Conservation (phyloP, 2,797 vertebrate species). For the Catamblyrhynchus diadema region DNA sequence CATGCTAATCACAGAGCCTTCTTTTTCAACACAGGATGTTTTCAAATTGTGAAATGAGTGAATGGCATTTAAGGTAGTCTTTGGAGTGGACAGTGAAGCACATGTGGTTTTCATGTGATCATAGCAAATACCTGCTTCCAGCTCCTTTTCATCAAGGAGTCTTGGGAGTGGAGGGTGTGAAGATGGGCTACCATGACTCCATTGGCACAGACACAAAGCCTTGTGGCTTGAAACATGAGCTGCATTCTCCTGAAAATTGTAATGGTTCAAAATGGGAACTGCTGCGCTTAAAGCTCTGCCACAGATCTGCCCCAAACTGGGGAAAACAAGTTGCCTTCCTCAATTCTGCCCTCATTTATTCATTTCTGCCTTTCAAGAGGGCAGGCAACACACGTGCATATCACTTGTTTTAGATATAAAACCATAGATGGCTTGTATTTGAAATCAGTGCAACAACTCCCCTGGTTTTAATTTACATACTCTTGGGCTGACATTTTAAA, state of each 20-base stretch:
- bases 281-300: background rate
- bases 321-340: background rate
- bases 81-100: background rate
- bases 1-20: background rate
- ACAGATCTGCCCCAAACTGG: background rate
- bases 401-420: background rate
- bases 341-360: background rate
- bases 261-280: background rate
- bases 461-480: conserved; percentile 32
- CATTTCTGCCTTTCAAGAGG: background rate
- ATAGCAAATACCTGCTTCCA: background rate
- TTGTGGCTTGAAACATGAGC: background rate
- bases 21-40: background rate
- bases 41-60: background rate
- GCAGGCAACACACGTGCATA: background rate
- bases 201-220: background rate
- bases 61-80: background rate
- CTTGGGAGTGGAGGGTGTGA: background rate
- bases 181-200: background rate
- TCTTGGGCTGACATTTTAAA: conserved; percentile 50
- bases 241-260: background rate
- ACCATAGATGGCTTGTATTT: conserved; percentile 5
- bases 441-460: conserved; percentile 21
- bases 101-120: background rate
- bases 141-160: background rate